Evolutionary conservation across 2,113 vertebrate genomes (phyloP), one percentile per base, ranked within the genome.

Genomic region (Ivindomyrus marchei): DNA sequence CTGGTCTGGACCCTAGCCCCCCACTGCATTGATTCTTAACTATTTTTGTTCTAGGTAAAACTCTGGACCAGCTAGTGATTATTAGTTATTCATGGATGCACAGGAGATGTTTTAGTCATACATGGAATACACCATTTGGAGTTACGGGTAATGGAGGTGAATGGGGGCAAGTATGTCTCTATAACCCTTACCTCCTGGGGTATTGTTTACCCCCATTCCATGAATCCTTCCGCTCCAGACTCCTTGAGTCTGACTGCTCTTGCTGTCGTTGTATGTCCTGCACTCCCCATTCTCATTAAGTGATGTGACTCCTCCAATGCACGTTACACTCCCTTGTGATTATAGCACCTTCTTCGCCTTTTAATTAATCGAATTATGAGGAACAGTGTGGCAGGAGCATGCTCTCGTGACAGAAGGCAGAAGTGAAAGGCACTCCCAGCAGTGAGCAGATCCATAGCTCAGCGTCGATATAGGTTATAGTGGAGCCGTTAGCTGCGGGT

Each of bases 341-440:
- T 42, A 49, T 53, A 56, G 31, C 85, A 87, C 36, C n/a, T 87
- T 42, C 36, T 39, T 42, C 27, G 15, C 17, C 36, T 87, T 52
- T 87, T 53, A 87, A 53, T 87, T 31, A 87, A 53, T 53, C n/a
- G 13, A 87, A 42, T 56, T 53, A 87, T 36, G 50, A 87, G 46
- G 27, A 87, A 56, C 15, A 80, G 70, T 42, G 36, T 42, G 84
- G 84, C n/a, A 15, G 24, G 45, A 19, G 21, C 46, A 13, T 27
- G 84, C 15, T 74, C 66, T 15, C 3, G 83, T 24, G 83, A 85
- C 6, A 24, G 83, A 13, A 36, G 27, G 31, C 15, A 36, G 36
- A 7, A 39, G 36, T 6, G 1, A 42, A 39, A 42, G 31, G 15
- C 74, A 80, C 36, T 80, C 4, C 74, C 15, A 42, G 36, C 11